Base-by-base conservation (phyloP, 2,797 vertebrate species). In the Crocidura indochinensis region DNA sequence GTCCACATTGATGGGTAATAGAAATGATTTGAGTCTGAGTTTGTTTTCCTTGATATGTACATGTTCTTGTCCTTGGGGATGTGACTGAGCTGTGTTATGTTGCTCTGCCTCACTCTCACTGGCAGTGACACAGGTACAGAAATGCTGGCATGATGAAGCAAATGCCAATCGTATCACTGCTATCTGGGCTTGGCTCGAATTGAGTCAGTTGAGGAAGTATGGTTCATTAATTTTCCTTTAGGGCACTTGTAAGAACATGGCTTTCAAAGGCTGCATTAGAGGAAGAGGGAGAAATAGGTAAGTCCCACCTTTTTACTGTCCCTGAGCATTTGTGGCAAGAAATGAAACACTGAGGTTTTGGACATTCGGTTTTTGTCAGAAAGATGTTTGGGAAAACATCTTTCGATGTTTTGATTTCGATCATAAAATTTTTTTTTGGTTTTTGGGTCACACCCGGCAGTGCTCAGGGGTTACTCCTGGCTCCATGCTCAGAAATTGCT, bases 181-280 rank as follows among this genome's bases (percentile, higher is more conserved):
- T 0, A 84, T 89, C 84, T 92, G 92, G 76, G 91, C 84, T 96
- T 64, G 8, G 87, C 92, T 95, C 56, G 0, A 72, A 92, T 92
- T 95, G 91, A 92, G 1, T 96, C 93, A 94, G 78, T 73, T 82
- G 76, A 96, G 79, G 84, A 95, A 94, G 94, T 87, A 90, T 94
- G 94, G 93, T 94, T 96, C 92, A 92, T 95, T 95, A 94, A 94
- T 95, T 95, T 94, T 94, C 92, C 95, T 95, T 95, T 91, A 91
- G 92, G 82, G 87, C 79, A 90, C 75, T 89, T 87, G 88, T 85
- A 95, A 93, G 93, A 87, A 92, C 82, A 74, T 72, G 89, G 53
- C n/a, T 93, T 95, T 95, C 87, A 95, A 84, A 95, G 91, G 93
- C 75, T 84, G 78, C 78, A 49, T 92, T 81, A 95, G 89, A 87